Percentiles rank a stretch among this genome's conserved stretches.
phyloP scores from a whole-genome alignment of 2,797 vertebrate genomes.

The Urosaurus nigricauda region DNA sequence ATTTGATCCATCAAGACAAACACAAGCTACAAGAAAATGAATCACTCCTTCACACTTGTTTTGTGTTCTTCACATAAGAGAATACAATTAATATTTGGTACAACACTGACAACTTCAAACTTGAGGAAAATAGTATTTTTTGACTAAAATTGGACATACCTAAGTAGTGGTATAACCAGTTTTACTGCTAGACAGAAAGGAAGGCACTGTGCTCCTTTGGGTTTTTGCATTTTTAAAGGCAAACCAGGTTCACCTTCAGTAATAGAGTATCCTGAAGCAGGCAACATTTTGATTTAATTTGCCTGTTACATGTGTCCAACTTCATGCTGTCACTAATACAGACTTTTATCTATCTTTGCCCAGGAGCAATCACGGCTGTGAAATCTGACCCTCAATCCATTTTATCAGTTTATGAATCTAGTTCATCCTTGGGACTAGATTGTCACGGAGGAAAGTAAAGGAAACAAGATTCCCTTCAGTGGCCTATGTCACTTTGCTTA shows the following conservation, averaged over 20 bases:
- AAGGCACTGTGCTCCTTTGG: not conserved
- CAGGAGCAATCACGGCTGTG: not conserved
- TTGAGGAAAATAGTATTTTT: not conserved
- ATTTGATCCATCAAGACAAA: not conserved
- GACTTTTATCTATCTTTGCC: not conserved
- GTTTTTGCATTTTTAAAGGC: not conserved
- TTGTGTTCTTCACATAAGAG: not conserved
- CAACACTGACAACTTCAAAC: not conserved
- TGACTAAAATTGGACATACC: not conserved
- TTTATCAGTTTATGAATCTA: not conserved
- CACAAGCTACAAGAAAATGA: not conserved
- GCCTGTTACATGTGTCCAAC: not conserved
- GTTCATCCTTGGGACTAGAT: not conserved
- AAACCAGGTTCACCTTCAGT: not conserved
- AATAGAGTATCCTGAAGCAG: not conserved
- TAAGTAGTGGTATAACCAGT: not conserved
- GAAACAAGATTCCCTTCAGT: not conserved
- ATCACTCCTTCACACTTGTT: not conserved
- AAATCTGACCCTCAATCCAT: not conserved
- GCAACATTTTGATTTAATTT: not conserved
- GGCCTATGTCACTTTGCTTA: not conserved
- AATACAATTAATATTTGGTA: not conserved
- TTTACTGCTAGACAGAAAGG: not conserved
- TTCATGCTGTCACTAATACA: not conserved
- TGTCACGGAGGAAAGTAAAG: conserved; percentile 4